These are phyloP conservation scores for Porites cylindrica DNA, from an alignment of 92 coral and sea anemone species.

Conservation along the genomic window DNA sequence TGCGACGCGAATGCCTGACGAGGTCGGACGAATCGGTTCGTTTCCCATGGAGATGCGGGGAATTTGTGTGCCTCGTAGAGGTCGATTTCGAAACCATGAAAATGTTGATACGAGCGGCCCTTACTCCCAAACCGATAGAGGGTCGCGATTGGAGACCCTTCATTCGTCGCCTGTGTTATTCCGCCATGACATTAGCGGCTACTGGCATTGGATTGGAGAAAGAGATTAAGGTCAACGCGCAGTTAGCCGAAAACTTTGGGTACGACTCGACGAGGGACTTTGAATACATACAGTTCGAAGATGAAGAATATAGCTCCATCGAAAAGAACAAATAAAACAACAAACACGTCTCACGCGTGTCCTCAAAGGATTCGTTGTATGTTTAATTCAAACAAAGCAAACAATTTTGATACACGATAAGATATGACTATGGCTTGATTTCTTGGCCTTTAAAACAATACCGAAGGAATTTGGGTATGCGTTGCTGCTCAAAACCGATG, in stretches of 20 bases:
- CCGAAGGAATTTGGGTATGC: too few species aligned
- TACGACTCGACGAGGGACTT: background rate
- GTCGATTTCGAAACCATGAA: background rate
- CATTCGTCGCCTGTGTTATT: constrained; percentile 10
- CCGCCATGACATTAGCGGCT: background rate
- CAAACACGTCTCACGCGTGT: too few species aligned
- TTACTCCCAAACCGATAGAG: background rate
- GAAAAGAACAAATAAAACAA: too few species aligned
- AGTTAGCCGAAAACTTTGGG: background rate
- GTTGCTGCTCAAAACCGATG: too few species aligned
- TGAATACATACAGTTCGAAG: too few species aligned
- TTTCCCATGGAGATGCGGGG: constrained; percentile 23
- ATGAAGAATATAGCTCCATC: too few species aligned
- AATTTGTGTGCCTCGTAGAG: constrained; percentile 3
- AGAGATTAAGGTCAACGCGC: background rate
- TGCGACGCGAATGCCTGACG: background rate
- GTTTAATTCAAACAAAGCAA: too few species aligned
- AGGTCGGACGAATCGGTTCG: background rate
- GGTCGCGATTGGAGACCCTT: background rate
- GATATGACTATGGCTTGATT: too few species aligned
- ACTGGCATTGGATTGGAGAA: constrained; percentile 9
- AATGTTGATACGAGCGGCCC: background rate
- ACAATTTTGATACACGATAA: too few species aligned
- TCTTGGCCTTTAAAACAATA: too few species aligned
- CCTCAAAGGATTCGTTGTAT: too few species aligned